Conservation (phyloP, 2,113 vertebrate genomes). For the Tinamus guttatus region DNA sequence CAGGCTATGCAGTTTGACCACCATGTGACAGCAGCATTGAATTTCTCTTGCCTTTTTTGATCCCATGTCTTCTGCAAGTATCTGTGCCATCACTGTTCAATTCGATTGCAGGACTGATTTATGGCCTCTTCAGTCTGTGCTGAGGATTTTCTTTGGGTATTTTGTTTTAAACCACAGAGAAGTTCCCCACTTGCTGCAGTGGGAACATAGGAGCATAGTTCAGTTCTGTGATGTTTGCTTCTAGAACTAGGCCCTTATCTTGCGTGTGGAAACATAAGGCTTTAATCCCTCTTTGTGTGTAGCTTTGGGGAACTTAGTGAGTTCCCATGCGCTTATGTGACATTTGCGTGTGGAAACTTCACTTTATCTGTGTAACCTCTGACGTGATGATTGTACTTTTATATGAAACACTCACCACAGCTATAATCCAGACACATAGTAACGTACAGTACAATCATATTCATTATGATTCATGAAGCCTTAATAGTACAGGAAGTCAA, state of each 20-base stretch:
- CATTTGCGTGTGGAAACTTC: neutral
- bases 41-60: neutral
- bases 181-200: neutral
- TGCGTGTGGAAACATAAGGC: neutral
- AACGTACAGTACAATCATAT: neutral
- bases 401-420: accelerated
- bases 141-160: neutral
- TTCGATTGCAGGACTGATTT: neutral
- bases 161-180: neutral
- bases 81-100: neutral
- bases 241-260: neutral
- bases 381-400: neutral
- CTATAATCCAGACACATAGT: neutral
- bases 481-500: neutral
- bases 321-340: neutral
- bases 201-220: neutral
- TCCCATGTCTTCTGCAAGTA: neutral
- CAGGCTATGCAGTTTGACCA: neutral
- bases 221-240: neutral
- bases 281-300: neutral
- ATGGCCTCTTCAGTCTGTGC: neutral
- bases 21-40: neutral
- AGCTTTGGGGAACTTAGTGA: neutral
- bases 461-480: neutral
- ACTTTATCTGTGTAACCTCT: neutral